phyloP scores from a whole-genome alignment of 2,113 vertebrate species.

The Ceyx cyanopectus region DNA sequence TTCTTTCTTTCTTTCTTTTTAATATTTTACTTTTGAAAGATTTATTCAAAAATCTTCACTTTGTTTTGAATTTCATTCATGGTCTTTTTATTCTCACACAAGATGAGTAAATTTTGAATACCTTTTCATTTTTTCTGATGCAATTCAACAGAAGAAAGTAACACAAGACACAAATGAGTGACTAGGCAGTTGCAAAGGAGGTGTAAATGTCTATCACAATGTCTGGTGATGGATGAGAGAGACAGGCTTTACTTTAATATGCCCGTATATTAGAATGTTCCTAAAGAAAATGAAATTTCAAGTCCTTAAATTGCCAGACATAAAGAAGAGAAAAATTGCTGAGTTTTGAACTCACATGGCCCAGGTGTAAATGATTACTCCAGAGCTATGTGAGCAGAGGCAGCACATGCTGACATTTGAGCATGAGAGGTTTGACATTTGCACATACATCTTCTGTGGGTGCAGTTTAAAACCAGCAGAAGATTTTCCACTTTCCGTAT shows the following conservation, averaged over 20 bases:
- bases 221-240: not conserved
- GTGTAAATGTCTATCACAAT: not conserved
- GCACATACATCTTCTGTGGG: not conserved
- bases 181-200: not conserved
- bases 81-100: not conserved
- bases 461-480: not conserved
- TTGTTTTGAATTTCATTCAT: not conserved
- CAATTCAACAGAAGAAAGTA: not conserved
- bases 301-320: not conserved
- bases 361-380: not conserved
- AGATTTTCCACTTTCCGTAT: not conserved
- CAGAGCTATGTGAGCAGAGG: not conserved
- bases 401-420: not conserved
- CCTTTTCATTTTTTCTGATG: not conserved
- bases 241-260: not conserved
- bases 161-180: not conserved
- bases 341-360: not conserved
- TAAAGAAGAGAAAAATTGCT: not conserved
- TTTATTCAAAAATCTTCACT: not conserved
- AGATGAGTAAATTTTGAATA: not conserved
- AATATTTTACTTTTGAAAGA: not conserved
- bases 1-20: not conserved
- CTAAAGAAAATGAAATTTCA: not conserved
- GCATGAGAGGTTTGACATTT: not conserved
- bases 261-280: not conserved